Evolutionary conservation across 2,888 invertebrate genomes (phyloP).

Genomic region (Unio pictorum): DNA sequence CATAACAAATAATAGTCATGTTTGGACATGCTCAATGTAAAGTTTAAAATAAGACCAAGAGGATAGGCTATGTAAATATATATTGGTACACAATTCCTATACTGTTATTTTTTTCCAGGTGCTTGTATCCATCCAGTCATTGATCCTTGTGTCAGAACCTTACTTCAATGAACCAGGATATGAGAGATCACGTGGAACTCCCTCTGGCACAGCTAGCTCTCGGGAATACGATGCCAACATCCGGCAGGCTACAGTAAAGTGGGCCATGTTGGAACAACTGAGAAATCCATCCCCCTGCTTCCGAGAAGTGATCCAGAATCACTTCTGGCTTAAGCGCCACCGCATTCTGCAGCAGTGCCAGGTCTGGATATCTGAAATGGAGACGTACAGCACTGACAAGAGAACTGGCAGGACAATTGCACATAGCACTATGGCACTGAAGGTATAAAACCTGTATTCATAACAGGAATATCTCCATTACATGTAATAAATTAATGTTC

Average conservation of each 20-base stretch:
- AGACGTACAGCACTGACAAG: constrained; percentile 82
- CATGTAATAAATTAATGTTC: too few species aligned
- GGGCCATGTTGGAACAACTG: constrained; percentile 97
- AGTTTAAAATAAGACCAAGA: too few species aligned
- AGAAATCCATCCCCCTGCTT: constrained; percentile 92
- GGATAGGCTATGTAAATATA: too few species aligned
- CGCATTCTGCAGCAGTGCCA: constrained; percentile 92
- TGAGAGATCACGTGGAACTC: constrained; percentile 71
- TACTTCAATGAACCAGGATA: constrained; percentile 74
- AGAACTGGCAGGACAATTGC: constrained; percentile 84
- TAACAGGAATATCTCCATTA: too few species aligned
- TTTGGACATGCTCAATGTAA: too few species aligned
- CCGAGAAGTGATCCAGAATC: constrained; percentile 81
- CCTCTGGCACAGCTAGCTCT: constrained; percentile 87
- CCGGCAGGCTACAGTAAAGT: constrained; percentile 93
- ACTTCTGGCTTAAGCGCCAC: constrained; percentile 94
- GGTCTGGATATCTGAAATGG: constrained; percentile 90
- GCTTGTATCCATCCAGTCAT: constrained; percentile 72
- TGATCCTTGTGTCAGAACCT: constrained; percentile 72
- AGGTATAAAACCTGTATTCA: constrained; percentile 42
- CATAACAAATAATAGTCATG: too few species aligned
- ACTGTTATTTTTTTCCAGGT: constrained; percentile 55
- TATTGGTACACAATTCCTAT: neutral
- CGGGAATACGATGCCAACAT: constrained; percentile 96
- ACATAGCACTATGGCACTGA: constrained; percentile 82